phyloP scores from a whole-genome alignment of 2,888 invertebrate genomes.

The Trilocha varians region DNA sequence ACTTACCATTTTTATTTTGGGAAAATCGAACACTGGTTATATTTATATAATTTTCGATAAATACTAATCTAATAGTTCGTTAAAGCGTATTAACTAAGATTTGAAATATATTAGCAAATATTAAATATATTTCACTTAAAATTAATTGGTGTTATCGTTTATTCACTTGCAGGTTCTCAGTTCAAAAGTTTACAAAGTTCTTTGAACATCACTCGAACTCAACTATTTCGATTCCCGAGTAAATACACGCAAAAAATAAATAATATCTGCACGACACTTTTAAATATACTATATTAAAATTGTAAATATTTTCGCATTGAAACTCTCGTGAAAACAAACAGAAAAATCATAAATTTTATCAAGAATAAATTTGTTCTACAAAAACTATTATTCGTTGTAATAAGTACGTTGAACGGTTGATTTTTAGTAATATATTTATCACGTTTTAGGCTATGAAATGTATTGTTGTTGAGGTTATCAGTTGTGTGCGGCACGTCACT shows the following conservation, averaged over 20 bases:
- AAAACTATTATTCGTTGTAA: constrained; percentile 49
- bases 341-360: constrained; percentile 12
- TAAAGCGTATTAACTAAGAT: background rate
- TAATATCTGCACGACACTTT: constrained; percentile 6
- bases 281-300: background rate
- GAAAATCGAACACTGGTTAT: no score
- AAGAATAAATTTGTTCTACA: constrained; percentile 17
- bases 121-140: background rate
- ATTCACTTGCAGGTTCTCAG: background rate
- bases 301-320: background rate
- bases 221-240: background rate
- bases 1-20: background rate
- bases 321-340: background rate
- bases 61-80: background rate
- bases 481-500: constrained; percentile 66
- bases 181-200: background rate
- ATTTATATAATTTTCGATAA: no score
- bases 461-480: constrained; percentile 62
- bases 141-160: background rate
- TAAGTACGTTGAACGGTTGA: constrained; percentile 27
- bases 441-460: constrained; percentile 35
- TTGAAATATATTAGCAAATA: background rate
- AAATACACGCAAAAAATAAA: background rate
- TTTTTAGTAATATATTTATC: constrained; percentile 24
- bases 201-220: background rate